A percentile compares a stretch with the other conserved stretches of the same genome.
These are phyloP conservation scores for Torymus texanus DNA, from an alignment of 2,888 invertebrate species.

Conservation along the genomic window DNA sequence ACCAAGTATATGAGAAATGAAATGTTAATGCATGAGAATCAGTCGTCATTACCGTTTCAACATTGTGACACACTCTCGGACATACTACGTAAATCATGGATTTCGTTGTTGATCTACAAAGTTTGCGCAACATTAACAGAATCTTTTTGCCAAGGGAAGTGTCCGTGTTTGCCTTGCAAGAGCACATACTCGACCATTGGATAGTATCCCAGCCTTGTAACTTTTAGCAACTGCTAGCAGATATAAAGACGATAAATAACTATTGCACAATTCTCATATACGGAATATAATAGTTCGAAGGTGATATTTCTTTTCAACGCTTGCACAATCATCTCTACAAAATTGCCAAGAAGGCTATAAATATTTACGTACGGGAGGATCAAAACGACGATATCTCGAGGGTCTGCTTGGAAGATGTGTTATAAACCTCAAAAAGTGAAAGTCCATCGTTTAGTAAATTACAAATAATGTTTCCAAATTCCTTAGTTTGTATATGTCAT, in stretches of 20 bases:
- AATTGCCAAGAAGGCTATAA: conserved; percentile 2
- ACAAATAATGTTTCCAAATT: no score
- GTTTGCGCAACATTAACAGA: conserved; percentile 16
- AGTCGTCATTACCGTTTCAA: conserved; percentile 24
- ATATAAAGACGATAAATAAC: neutral
- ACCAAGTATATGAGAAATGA: no score
- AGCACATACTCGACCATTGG: conserved; percentile 16
- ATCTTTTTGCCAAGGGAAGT: conserved; percentile 18
- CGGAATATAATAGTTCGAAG: neutral
- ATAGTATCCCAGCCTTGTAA: conserved; percentile 1
- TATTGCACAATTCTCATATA: neutral
- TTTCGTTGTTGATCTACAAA: conserved; percentile 33
- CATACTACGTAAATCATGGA: no score
- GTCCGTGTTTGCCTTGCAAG: neutral
- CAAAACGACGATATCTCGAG: no score
- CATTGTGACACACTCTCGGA: neutral
- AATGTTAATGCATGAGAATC: conserved; percentile 57
- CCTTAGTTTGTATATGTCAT: no score
- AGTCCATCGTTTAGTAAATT: no score
- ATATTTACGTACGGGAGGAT: no score
- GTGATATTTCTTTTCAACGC: neutral
- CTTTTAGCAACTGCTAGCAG: neutral
- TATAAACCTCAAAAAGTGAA: no score
- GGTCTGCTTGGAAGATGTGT: no score
- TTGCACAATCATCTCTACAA: neutral